Evolutionary conservation across 2,888 invertebrate species (phyloP).

Genomic region (Trachelus stipa): DNA sequence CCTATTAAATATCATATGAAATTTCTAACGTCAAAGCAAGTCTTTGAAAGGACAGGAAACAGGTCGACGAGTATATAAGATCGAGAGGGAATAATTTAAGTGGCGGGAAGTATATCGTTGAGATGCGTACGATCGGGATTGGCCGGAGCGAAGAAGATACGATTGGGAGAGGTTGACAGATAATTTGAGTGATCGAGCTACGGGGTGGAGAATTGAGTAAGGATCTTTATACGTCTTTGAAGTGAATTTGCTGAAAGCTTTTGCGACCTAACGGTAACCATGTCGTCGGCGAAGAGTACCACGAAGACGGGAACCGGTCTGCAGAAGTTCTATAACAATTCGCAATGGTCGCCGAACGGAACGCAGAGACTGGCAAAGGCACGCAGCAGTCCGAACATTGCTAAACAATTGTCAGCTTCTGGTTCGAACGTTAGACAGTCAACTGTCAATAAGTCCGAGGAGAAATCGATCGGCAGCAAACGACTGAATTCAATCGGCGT

Average conservation of each 20-base stretch:
- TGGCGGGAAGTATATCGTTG: neutral
- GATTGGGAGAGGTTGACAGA: conserved; percentile 2
- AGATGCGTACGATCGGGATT: conserved; percentile 3
- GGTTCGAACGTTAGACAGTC: neutral
- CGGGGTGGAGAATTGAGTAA: neutral
- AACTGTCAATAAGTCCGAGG: neutral
- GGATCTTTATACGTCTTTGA: neutral
- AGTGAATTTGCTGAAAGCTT: neutral
- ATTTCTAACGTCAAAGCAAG: neutral
- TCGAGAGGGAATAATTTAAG: neutral
- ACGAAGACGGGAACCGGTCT: conserved; percentile 27
- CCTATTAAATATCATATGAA: neutral
- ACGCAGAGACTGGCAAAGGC: conserved; percentile 53
- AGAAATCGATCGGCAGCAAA: conserved; percentile 15
- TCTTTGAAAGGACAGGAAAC: neutral
- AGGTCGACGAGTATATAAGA: neutral
- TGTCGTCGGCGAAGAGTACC: conserved; percentile 36
- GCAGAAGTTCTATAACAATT: conserved; percentile 18
- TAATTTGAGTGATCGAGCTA: neutral
- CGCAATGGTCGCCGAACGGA: conserved; percentile 21
- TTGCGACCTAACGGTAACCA: conserved; percentile 15
- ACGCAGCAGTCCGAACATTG: conserved; percentile 58
- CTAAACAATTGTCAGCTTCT: conserved; percentile 34
- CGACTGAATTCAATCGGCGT: neutral
- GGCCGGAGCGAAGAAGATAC: conserved; percentile 13